Base-by-base conservation (phyloP, 2,888 invertebrate genomes). In the Incurvaria masculella region DNA sequence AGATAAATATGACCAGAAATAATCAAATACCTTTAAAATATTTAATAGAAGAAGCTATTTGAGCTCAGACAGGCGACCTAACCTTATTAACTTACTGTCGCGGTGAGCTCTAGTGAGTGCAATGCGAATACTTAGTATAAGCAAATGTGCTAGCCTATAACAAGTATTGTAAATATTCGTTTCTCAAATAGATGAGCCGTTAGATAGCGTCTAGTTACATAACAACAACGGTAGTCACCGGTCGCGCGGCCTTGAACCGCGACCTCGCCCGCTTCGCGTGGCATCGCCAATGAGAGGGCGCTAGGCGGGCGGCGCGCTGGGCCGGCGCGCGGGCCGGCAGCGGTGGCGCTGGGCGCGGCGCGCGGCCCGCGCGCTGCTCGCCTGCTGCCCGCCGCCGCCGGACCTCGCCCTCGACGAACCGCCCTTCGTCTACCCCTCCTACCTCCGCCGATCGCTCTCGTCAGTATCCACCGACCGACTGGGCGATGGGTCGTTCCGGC, bases 361-460 rank as follows among this genome's bases (percentile, higher is more conserved):
- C 17, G 64, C 66, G 51, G 57, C 67, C 58, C 61, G 65, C 61
- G 65, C 69, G 53, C 58, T 72, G 49, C 65, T 63, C 61, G 69
- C 66, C 61, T 76, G 74, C 65, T 76, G 74, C 61, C 56, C 72
- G 61, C 76, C 72, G 57, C 63, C 72, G 51, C 59, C 67, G 51
- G 52, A 69, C 56, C 64, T 64, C 51, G 63, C 21, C 16, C 42
- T 75, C 50, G 60, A 61, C 51, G 66, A 68, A 68, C 69, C 54
- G 69, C 69, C 46, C 62, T 68, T 8, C 59, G 64, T 64, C 46
- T 27, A 44, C 44, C 53, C 50, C 50, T 16, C 58, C 59, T 16
- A 57, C 66, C 56, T 68, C 70, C 65, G 73, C 74, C 41, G 62
- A 78, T 43, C 72, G 75, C 58, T 69, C 72, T 47, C 69, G 72